Evolutionary conservation across 2,113 vertebrate genomes (phyloP).

Genomic region (Ursus arctos): DNA sequence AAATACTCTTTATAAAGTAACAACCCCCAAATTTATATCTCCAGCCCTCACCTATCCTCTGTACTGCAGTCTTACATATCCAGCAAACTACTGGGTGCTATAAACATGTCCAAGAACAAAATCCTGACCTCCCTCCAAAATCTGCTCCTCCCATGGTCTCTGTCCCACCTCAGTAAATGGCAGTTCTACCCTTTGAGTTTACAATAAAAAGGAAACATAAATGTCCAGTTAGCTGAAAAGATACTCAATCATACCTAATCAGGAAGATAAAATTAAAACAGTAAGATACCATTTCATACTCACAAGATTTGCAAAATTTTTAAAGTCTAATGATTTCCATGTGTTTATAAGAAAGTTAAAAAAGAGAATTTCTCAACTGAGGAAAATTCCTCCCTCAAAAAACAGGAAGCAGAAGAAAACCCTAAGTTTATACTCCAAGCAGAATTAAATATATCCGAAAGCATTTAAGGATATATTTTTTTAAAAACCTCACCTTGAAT

Average conservation of each 20-base stretch:
- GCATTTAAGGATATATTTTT: conserved; percentile 3
- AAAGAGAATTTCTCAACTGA: conserved; percentile 14
- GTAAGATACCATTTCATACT: background rate
- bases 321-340: background rate
- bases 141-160: background rate
- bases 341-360: conserved; percentile 7
- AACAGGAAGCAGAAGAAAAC: conserved; percentile 54
- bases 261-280: conserved; percentile 38
- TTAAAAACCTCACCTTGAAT: background rate
- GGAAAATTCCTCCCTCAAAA: conserved; percentile 24
- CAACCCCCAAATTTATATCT: background rate
- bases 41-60: background rate
- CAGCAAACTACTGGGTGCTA: background rate
- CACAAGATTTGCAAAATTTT: background rate
- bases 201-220: conserved; percentile 48
- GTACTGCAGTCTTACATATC: background rate
- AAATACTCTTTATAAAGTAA: conserved; percentile 44
- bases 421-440: background rate
- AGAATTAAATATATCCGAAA: conserved; percentile 45
- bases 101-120: conserved; percentile 23
- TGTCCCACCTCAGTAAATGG: background rate
- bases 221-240: conserved; percentile 42
- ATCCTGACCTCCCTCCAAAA: background rate
- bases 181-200: background rate
- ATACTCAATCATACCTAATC: background rate